Conservation (phyloP, 2,888 invertebrate genomes). For the Venustoraphidia nigricollis region DNA sequence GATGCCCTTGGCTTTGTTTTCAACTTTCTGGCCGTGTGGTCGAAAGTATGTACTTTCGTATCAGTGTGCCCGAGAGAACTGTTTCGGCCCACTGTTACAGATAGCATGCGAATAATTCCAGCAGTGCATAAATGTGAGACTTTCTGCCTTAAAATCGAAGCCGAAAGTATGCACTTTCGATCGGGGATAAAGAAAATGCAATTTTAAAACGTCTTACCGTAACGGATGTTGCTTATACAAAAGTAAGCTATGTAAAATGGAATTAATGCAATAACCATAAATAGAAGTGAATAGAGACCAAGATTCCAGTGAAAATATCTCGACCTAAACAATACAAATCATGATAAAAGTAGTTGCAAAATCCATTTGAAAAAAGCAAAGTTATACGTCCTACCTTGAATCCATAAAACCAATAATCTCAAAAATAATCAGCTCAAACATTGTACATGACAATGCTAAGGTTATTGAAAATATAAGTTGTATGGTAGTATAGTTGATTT, state of each 20-base stretch:
- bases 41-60: too few species aligned
- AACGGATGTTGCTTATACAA: slow-evolving; percentile 75
- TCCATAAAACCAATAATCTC: slow-evolving; percentile 92
- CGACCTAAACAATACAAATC: slow-evolving; percentile 44
- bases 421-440: slow-evolving; percentile 99
- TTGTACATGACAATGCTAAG: slow-evolving; percentile 91
- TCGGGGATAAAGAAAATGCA: too few species aligned
- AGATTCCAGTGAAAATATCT: slow-evolving; percentile 91
- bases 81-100: too few species aligned
- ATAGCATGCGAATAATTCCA: too few species aligned
- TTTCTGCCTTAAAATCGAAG: too few species aligned
- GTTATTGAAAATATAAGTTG: slow-evolving; percentile 93
- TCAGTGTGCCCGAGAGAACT: too few species aligned
- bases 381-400: slow-evolving; percentile 52
- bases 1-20: too few species aligned
- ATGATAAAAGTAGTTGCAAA: slow-evolving; percentile 4
- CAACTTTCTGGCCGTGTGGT: too few species aligned
- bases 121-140: too few species aligned
- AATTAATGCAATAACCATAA: slow-evolving; percentile 89
- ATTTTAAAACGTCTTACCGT: slow-evolving; percentile 40
- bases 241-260: slow-evolving; percentile 96
- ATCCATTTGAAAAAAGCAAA: slow-evolving; percentile 5
- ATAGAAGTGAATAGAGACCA: slow-evolving; percentile 75
- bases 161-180: too few species aligned
- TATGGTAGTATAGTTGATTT: slow-evolving; percentile 87